phyloP scores from a whole-genome alignment of 2,888 invertebrate genomes.

The Ormyrus pomaceus region DNA sequence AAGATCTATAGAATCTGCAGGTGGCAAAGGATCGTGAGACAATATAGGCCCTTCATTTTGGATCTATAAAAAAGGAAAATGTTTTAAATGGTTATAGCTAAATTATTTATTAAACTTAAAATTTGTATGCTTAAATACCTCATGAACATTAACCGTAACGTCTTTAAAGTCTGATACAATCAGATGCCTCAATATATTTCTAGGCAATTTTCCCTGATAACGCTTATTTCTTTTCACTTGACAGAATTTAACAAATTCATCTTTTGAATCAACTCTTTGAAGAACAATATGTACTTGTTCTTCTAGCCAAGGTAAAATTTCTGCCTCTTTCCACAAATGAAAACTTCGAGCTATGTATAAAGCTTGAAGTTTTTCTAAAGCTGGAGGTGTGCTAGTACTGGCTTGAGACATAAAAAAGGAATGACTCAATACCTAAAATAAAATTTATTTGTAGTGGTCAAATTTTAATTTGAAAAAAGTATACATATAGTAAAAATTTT shows the following conservation, averaged over 20 bases:
- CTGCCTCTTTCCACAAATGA: constrained; percentile 87
- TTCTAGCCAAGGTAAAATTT: constrained; percentile 87
- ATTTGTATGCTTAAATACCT: constrained; percentile 74
- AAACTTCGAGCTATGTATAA: constrained; percentile 86
- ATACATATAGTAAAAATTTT: constrained; percentile 52
- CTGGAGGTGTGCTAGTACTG: constrained; percentile 73
- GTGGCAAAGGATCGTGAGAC: constrained; percentile 88
- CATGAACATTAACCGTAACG: constrained; percentile 79
- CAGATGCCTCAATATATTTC: constrained; percentile 83
- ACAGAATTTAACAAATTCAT: constrained; percentile 80
- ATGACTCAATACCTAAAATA: constrained; percentile 64
- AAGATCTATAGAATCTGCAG: constrained; percentile 83
- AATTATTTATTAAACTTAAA: constrained; percentile 16
- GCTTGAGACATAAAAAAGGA: constrained; percentile 77
- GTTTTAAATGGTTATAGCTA: neutral
- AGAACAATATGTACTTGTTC: constrained; percentile 82
- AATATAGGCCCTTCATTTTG: constrained; percentile 79
- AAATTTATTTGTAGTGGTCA: constrained; percentile 9
- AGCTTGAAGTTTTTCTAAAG: constrained; percentile 83
- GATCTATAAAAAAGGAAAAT: constrained; percentile 74
- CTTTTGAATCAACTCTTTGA: constrained; percentile 80
- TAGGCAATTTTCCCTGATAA: constrained; percentile 81
- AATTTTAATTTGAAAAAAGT: constrained; percentile 13
- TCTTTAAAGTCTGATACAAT: constrained; percentile 84
- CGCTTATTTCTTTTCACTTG: constrained; percentile 79